A percentile compares a stretch with the other conserved stretches of the same genome.
Evolutionary conservation across 2,113 vertebrate species (phyloP).

Genomic region (Actenoides hombroni): DNA sequence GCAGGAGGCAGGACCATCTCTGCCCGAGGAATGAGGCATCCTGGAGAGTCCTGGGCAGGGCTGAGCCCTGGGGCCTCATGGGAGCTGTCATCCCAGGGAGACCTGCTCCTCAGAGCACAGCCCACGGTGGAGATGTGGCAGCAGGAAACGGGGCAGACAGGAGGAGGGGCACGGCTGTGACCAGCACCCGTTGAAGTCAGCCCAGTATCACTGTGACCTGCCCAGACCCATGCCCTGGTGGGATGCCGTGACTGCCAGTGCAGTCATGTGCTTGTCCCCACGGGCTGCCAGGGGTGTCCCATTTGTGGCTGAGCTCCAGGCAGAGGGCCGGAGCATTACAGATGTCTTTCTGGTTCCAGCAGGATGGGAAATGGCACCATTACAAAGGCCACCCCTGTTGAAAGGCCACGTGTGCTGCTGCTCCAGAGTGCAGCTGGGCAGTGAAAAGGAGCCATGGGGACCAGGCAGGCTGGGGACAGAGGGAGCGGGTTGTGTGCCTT

Average conservation of each 20-base stretch:
- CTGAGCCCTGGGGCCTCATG: fast-evolving
- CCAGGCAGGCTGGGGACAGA: neutral
- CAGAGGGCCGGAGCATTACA: neutral
- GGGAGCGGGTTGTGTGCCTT: neutral
- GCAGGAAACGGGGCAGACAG: neutral
- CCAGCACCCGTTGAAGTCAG: neutral
- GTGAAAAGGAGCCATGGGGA: neutral
- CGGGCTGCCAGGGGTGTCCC: neutral
- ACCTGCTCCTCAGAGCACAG: fast-evolving
- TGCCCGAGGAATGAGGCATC: neutral
- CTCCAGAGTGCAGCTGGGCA: fast-evolving
- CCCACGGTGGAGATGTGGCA: fast-evolving
- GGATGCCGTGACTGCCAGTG: neutral
- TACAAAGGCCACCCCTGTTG: neutral
- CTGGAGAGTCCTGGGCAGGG: neutral
- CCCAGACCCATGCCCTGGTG: fast-evolving
- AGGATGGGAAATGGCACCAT: neutral
- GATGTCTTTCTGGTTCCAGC: neutral
- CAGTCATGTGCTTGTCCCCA: neutral
- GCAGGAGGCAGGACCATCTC: neutral
- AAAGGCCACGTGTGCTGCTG: fast-evolving
- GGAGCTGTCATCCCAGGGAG: neutral
- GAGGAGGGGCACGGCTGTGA: neutral
- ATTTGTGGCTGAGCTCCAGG: neutral
- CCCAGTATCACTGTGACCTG: neutral